These are phyloP conservation scores for Hoplodrina ambigua DNA, from an alignment of 2,888 invertebrate species.

Conservation along the genomic window DNA sequence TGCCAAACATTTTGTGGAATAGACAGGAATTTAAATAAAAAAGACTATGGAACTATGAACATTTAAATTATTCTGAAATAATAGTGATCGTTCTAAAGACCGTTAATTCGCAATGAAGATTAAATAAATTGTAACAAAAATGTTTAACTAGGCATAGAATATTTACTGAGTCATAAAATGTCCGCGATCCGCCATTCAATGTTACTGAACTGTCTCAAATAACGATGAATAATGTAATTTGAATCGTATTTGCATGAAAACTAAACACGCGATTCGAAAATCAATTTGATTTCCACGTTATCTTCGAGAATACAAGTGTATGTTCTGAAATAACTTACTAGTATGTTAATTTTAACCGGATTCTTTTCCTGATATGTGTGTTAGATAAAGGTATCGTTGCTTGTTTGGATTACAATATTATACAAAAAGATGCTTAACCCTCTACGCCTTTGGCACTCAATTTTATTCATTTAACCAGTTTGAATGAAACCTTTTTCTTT, in stretches of 20 bases:
- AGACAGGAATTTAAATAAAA: constrained; percentile 47
- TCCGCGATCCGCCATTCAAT: constrained; percentile 40
- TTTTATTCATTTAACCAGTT: constrained; percentile 6
- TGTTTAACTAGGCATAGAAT: constrained; percentile 22
- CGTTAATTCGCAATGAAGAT: constrained; percentile 14
- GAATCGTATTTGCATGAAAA: constrained; percentile 57
- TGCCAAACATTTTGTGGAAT: constrained; percentile 69
- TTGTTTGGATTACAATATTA: constrained; percentile 46
- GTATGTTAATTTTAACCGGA: constrained; percentile 25
- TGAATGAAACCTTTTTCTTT: constrained; percentile 5
- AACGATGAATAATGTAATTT: constrained; percentile 68
- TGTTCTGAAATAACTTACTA: constrained; percentile 39
- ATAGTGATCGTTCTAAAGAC: constrained; percentile 6
- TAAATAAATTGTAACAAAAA: constrained; percentile 17
- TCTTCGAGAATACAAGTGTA: constrained; percentile 46
- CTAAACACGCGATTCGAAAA: constrained; percentile 75
- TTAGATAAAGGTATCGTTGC: constrained; percentile 55
- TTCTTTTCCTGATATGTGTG: constrained; percentile 13
- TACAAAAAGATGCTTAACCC: constrained; percentile 53
- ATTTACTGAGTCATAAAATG: constrained; percentile 44
- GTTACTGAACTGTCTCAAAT: constrained; percentile 53
- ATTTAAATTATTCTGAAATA: constrained; percentile 35
- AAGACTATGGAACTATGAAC: constrained; percentile 9
- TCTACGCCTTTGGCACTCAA: constrained; percentile 14
- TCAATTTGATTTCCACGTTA: constrained; percentile 65